A percentile compares a stretch with the other conserved stretches of the same genome.
These are phyloP conservation scores for Timandra comae DNA, from an alignment of 2,888 invertebrate species.

Conservation along the genomic window DNA sequence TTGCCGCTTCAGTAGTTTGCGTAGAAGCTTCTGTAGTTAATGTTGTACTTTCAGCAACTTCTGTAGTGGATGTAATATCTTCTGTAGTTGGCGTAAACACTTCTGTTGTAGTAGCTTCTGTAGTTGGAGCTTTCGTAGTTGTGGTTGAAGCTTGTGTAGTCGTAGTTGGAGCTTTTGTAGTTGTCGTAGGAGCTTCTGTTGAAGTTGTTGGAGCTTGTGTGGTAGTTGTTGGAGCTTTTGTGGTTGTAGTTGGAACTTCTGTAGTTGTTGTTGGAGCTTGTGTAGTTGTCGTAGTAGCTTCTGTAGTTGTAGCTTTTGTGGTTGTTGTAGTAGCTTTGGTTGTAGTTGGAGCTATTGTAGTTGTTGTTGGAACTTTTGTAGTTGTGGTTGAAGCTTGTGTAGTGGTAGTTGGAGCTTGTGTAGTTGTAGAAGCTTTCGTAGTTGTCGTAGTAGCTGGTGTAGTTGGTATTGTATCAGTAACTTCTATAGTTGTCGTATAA, in stretches of 20 bases:
- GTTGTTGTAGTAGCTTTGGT: background rate
- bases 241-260: slow-evolving; percentile 1
- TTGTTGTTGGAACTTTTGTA: background rate
- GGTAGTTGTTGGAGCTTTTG: slow-evolving; percentile 2
- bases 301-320: slow-evolving; percentile 1
- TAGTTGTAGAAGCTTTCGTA: background rate
- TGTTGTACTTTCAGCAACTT: background rate
- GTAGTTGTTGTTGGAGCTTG: slow-evolving; percentile 1
- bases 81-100: no score
- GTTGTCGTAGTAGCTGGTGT: slow-evolving; percentile 2
- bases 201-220: slow-evolving; percentile 1
- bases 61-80: no score
- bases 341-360: no score
- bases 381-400: background rate
- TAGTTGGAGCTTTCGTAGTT: slow-evolving; percentile 1
- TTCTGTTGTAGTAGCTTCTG: background rate
- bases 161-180: no score
- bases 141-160: background rate
- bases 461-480: background rate
- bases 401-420: background rate
- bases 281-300: slow-evolving; percentile 1
- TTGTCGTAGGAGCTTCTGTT: background rate
- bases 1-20: background rate
- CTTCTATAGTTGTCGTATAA: no score
- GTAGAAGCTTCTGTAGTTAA: background rate